Evolutionary conservation across 2,113 vertebrate species (phyloP).

Genomic region (Petrocephalus microphthalmus): DNA sequence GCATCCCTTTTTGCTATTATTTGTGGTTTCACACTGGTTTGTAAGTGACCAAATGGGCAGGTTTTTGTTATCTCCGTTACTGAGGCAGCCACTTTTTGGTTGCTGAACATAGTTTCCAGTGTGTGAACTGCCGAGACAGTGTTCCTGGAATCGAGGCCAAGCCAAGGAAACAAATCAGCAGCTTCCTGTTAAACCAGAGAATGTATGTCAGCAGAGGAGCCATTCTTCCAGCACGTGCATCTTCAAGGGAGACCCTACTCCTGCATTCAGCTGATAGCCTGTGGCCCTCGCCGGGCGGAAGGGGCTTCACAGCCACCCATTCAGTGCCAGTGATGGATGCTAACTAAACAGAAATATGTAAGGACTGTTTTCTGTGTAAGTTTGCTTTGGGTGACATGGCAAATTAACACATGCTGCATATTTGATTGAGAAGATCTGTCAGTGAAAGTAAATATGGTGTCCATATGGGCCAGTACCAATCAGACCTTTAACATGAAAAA

Average conservation of each 20-base stretch:
- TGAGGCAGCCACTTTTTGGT: not conserved
- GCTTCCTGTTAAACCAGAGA: slow-evolving; percentile 26
- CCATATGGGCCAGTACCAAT: not conserved
- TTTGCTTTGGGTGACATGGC: not conserved
- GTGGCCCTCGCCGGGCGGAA: not conserved
- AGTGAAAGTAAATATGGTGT: not conserved
- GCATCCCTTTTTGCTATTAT: not conserved
- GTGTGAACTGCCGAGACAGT: not conserved
- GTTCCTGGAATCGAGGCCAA: slow-evolving; percentile 25
- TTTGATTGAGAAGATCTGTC: slow-evolving; percentile 1
- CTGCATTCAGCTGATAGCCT: not conserved
- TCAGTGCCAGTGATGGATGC: not conserved
- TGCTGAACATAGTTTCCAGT: slow-evolving; percentile 1
- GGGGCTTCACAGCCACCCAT: not conserved
- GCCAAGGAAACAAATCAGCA: slow-evolving; percentile 23
- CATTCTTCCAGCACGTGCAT: not conserved
- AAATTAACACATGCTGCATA: not conserved
- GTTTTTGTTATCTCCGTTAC: not conserved
- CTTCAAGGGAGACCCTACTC: not conserved
- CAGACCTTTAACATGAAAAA: not conserved
- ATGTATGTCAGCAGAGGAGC: slow-evolving; percentile 2
- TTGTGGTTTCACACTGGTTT: not conserved
- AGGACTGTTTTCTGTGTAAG: not conserved
- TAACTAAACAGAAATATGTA: not conserved
- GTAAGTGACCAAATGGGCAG: not conserved